These are phyloP conservation scores for Esox masquinongy DNA, from an alignment of 2,797 vertebrate species.

Conservation along the genomic window DNA sequence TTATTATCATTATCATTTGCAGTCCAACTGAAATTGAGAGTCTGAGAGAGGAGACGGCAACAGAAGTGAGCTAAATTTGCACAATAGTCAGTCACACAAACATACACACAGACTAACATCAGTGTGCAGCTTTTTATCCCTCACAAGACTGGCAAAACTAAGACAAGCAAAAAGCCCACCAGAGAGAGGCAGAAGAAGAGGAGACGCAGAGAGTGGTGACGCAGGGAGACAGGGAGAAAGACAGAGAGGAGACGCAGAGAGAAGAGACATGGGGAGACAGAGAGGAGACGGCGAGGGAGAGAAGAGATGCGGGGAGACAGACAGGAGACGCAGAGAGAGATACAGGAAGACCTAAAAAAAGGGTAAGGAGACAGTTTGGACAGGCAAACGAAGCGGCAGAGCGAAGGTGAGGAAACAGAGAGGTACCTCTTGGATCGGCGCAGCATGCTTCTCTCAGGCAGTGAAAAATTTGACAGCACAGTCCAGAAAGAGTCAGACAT, in stretches of 20 bases:
- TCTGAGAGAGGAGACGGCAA: neutral
- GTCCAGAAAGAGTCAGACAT: slow-evolving; percentile 94
- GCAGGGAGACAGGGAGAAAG: neutral
- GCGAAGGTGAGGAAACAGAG: neutral
- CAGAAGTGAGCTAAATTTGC: neutral
- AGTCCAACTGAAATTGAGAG: neutral
- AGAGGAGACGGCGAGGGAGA: no score
- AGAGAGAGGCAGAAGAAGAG: neutral
- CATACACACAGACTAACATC: neutral
- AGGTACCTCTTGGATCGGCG: slow-evolving; percentile 86
- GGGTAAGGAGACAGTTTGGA: neutral
- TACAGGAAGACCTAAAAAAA: neutral
- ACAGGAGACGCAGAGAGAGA: neutral
- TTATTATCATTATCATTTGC: no score
- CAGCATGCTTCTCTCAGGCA: slow-evolving; percentile 87
- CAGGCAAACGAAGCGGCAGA: neutral
- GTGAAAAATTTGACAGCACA: slow-evolving; percentile 87
- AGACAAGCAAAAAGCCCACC: neutral
- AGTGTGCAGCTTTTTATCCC: neutral
- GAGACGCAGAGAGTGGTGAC: neutral
- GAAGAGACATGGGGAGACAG: neutral
- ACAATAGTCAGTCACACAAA: neutral
- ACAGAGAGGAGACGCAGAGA: neutral
- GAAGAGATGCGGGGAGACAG: neutral
- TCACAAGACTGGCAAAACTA: slow-evolving; percentile 6